Evolutionary conservation across 2,113 vertebrate species (phyloP).

Genomic region (Abramis brama): DNA sequence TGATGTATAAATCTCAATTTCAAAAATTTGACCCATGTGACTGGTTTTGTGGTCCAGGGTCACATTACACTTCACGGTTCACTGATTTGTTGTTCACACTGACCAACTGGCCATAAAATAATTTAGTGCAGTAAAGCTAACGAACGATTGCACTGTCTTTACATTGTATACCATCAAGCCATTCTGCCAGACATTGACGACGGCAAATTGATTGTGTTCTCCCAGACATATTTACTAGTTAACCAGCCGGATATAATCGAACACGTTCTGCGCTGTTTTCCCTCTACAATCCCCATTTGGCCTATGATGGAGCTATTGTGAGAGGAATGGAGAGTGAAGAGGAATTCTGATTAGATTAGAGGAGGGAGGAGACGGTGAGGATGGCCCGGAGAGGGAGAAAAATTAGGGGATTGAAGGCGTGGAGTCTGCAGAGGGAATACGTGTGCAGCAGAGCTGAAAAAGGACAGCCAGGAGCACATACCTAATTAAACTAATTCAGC

Average conservation of each 20-base stretch:
- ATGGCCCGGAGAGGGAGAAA: constrained; percentile 26
- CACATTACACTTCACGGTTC: constrained; percentile 1
- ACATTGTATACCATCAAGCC: neutral
- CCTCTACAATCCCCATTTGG: constrained; percentile 30
- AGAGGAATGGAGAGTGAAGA: constrained; percentile 41
- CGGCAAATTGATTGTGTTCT: constrained; percentile 43
- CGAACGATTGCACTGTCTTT: constrained; percentile 1
- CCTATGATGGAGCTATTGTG: constrained; percentile 48
- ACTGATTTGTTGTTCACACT: constrained; percentile 12
- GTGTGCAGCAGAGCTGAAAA: constrained; percentile 42
- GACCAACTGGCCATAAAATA: neutral
- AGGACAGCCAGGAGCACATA: constrained; percentile 52
- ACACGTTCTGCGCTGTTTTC: constrained; percentile 11
- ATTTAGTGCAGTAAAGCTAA: constrained; percentile 27
- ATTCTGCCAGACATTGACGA: constrained; percentile 25
- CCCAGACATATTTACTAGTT: constrained; percentile 49
- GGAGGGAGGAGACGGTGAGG: constrained; percentile 26
- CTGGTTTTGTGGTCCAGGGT: too few relatives aligned
- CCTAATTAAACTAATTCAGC: constrained; percentile 54
- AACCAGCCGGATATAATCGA: constrained; percentile 46
- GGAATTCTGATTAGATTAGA: constrained; percentile 46
- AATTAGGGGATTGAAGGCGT: constrained; percentile 21
- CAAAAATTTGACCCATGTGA: too few relatives aligned
- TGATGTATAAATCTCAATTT: too few relatives aligned
- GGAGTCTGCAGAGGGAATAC: constrained; percentile 33